Evolutionary conservation across 2,888 invertebrate genomes (phyloP).

Genomic region (Galerucella calmariensis): DNA sequence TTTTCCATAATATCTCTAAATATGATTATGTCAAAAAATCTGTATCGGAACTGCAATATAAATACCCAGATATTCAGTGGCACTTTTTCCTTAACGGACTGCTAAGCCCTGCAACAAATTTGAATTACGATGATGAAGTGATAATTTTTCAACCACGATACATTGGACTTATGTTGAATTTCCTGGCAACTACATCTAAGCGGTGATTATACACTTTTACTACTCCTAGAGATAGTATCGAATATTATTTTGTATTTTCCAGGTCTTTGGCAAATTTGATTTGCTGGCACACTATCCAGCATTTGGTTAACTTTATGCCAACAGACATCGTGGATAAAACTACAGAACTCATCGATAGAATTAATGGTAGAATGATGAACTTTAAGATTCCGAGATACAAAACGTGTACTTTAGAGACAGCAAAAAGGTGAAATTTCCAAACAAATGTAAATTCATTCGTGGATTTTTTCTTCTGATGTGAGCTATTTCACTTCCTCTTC

Average conservation of each 20-base stretch:
- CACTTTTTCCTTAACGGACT: constrained; percentile 57
- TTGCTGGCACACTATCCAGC: constrained; percentile 58
- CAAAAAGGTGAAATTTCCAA: constrained; percentile 49
- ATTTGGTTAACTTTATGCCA: constrained; percentile 56
- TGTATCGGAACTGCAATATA: constrained; percentile 65
- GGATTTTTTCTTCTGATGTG: too few relatives aligned
- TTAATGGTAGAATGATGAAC: constrained; percentile 48
- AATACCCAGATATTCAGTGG: constrained; percentile 63
- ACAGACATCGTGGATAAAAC: constrained; percentile 51
- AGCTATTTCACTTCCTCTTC: too few relatives aligned
- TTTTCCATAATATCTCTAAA: constrained; percentile 46
- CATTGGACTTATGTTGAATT: constrained; percentile 53
- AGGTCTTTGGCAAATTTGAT: constrained; percentile 61
- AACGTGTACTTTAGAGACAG: constrained; percentile 50
- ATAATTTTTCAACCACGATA: constrained; percentile 55
- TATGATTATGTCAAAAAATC: constrained; percentile 46
- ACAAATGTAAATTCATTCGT: too few relatives aligned
- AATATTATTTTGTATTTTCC: constrained; percentile 20
- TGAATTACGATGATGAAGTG: constrained; percentile 58
- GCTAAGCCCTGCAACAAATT: constrained; percentile 50
- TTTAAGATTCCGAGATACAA: constrained; percentile 52
- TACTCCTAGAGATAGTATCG: too few relatives aligned
- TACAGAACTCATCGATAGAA: constrained; percentile 51
- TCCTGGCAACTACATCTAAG: constrained; percentile 55
- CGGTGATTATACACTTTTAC: constrained; percentile 49